Conservation (phyloP, 2,888 invertebrate genomes). For the Nephrocerus scutellatus region DNA sequence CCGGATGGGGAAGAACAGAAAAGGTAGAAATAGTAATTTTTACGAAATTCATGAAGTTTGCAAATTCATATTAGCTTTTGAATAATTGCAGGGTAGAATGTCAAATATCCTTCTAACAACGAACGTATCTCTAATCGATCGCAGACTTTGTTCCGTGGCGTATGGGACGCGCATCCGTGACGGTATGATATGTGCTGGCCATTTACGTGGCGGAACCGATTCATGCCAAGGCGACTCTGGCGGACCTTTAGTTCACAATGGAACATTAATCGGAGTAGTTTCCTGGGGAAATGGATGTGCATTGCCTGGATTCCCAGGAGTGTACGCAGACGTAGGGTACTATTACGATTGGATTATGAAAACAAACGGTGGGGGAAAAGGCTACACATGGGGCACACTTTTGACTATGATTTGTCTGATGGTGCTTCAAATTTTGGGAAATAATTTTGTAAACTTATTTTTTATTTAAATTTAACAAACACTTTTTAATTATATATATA, state of each 20-base stretch:
- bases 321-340: slow-evolving; percentile 37
- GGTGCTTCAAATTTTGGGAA: not conserved
- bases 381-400: not conserved
- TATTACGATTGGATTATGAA: slow-evolving; percentile 38
- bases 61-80: not conserved
- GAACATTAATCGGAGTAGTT: slow-evolving; percentile 36
- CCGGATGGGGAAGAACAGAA: slow-evolving; percentile 42
- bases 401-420: not conserved
- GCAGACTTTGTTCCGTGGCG: slow-evolving; percentile 24
- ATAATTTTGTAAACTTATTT: slow-evolving; percentile 2
- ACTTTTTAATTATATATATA: slow-evolving; percentile 3
- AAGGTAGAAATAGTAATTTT: slow-evolving; percentile 20
- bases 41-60: not conserved
- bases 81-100: slow-evolving; percentile 21
- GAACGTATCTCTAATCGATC: slow-evolving; percentile 33
- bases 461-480: slow-evolving; percentile 8
- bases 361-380: slow-evolving; percentile 23
- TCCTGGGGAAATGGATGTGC: slow-evolving; percentile 42
- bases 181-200: slow-evolving; percentile 42
- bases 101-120: slow-evolving; percentile 32
- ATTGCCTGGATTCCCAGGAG: slow-evolving; percentile 31
- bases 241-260: slow-evolving; percentile 37
- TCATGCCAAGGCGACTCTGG: slow-evolving; percentile 43
- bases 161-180: slow-evolving; percentile 27
- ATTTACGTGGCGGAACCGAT: slow-evolving; percentile 35